phyloP scores from a whole-genome alignment of 1,140 invertebrate genomes.

The Scaptomyza pallida region DNA sequence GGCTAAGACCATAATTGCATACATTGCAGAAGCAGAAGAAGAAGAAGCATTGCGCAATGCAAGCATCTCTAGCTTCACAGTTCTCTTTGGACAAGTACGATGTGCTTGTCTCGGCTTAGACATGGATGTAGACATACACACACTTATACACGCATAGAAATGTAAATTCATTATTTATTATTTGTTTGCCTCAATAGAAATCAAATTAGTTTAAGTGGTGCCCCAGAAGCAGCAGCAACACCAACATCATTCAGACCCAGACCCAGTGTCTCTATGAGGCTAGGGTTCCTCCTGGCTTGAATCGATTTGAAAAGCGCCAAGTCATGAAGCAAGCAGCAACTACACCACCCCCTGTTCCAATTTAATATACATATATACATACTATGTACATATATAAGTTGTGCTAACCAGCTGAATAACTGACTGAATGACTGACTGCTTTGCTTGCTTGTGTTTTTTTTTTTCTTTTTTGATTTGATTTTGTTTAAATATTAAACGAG shows the following conservation, averaged over 20 bases:
- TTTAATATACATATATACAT: constrained; percentile 49
- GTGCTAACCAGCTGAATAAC: constrained; percentile 31
- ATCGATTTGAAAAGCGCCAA: constrained; percentile 67
- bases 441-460: constrained; percentile 49
- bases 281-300: constrained; percentile 5
- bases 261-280: background rate
- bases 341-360: constrained; percentile 24
- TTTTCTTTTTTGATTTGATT: constrained; percentile 71
- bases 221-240: constrained; percentile 29
- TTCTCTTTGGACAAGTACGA: background rate
- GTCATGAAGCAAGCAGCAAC: constrained; percentile 45
- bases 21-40: background rate
- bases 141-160: constrained; percentile 66
- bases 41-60: constrained; percentile 31
- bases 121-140: constrained; percentile 27
- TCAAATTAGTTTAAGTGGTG: constrained; percentile 82
- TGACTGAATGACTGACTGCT: constrained; percentile 53
- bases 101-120: constrained; percentile 17
- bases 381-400: background rate
- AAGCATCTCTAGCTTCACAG: background rate
- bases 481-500: constrained; percentile 82
- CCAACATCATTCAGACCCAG: no score
- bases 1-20: constrained; percentile 47
- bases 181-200: constrained; percentile 83
- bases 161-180: constrained; percentile 83